These are phyloP conservation scores for Gyrodactylus bullatarudis DNA, from an alignment of 1,140 invertebrate genomes.

Conservation along the genomic window DNA sequence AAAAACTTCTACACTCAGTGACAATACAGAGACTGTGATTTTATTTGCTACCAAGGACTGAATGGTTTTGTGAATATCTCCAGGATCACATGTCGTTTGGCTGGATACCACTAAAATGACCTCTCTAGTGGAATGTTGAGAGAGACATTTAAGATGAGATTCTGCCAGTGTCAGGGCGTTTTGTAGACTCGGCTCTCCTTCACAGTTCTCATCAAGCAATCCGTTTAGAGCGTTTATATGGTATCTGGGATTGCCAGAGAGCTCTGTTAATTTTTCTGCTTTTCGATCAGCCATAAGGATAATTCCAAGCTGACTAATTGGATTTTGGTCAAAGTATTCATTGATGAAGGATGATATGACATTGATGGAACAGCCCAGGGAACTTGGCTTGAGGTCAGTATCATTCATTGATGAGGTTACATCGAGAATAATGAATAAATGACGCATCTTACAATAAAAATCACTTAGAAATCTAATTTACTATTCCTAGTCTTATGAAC, in stretches of 20 bases:
- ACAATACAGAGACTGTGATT: constrained; percentile 62
- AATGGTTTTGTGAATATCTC: constrained; percentile 53
- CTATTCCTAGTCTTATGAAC: constrained; percentile 1
- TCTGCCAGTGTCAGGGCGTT: constrained; percentile 58
- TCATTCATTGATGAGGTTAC: constrained; percentile 62
- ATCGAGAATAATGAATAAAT: constrained; percentile 59
- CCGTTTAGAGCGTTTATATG: constrained; percentile 19
- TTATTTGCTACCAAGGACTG: constrained; percentile 22
- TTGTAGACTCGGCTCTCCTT: constrained; percentile 66
- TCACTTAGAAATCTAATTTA: background rate
- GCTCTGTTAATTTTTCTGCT: constrained; percentile 53
- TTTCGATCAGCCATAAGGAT: constrained; percentile 62
- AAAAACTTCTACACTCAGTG: constrained; percentile 62
- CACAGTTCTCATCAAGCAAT: constrained; percentile 19
- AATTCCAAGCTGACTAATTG: constrained; percentile 72
- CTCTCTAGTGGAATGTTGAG: constrained; percentile 8
- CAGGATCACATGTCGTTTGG: constrained; percentile 74
- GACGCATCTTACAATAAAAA: constrained; percentile 26
- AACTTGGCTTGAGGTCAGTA: constrained; percentile 71
- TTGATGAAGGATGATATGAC: constrained; percentile 40
- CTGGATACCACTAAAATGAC: constrained; percentile 41
- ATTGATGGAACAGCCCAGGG: constrained; percentile 51
- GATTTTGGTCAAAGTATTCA: constrained; percentile 91
- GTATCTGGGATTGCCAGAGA: constrained; percentile 20
- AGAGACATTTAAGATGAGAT: constrained; percentile 31